Percentiles rank a stretch among this genome's conserved stretches.
These are phyloP conservation scores for Mayetiola destructor DNA, from an alignment of 2,888 invertebrate species.

Conservation along the genomic window DNA sequence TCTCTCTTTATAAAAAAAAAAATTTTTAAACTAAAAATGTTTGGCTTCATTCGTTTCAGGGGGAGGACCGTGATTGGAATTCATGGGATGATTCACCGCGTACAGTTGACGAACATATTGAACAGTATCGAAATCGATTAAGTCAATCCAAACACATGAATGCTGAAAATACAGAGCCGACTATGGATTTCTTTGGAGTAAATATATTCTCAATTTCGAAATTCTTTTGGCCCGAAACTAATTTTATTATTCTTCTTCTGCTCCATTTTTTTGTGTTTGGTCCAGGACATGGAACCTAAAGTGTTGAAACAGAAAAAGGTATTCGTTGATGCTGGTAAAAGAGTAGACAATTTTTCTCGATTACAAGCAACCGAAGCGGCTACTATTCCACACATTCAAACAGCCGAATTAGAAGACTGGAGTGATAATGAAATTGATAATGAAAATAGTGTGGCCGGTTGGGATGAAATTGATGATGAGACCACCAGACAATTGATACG, in stretches of 20 bases:
- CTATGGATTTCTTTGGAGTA: constrained; percentile 43
- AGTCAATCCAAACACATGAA: constrained; percentile 30
- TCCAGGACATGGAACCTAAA: constrained; percentile 45
- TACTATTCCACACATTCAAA: constrained; percentile 30
- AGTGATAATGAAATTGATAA: constrained; percentile 27
- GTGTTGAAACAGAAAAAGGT: constrained; percentile 45
- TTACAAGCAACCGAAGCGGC: constrained; percentile 35
- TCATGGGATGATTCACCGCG: constrained; percentile 45
- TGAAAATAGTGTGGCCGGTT: constrained; percentile 30
- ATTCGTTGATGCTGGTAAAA: constrained; percentile 34
- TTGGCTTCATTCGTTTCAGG: constrained; percentile 20
- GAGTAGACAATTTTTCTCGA: constrained; percentile 30
- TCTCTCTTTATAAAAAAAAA: not conserved
- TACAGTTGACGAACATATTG: constrained; percentile 47
- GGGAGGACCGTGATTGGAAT: constrained; percentile 40
- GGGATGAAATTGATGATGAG: constrained; percentile 38
- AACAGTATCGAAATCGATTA: constrained; percentile 43
- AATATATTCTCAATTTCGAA: constrained; percentile 16
- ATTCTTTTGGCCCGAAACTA: too few relatives aligned
- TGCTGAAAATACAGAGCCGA: constrained; percentile 35
- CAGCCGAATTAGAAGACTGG: constrained; percentile 42
- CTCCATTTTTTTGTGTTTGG: constrained; percentile 14
- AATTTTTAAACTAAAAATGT: not conserved
- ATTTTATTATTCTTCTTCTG: not conserved
- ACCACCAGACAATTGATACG: constrained; percentile 32